Base-by-base conservation (phyloP, 2,888 invertebrate genomes). In the Globia sparganii region DNA sequence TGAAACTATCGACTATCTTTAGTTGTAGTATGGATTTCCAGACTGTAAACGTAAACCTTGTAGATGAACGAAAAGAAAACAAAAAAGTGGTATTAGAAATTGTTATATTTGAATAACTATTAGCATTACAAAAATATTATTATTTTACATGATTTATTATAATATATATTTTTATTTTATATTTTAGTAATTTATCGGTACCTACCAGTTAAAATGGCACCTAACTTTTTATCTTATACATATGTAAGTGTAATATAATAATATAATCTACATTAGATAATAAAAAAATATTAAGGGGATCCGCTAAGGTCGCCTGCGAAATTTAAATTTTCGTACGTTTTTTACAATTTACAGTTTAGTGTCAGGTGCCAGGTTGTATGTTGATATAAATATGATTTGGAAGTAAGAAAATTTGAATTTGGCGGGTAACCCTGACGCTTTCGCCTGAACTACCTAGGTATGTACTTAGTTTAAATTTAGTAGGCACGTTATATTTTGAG, bases 401-500 rank as follows among this genome's bases (percentile, higher is more conserved):
- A 67, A 15, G 28, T 43, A 46, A 58, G 25, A 34, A 34, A 6
- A 21, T 61, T 34, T 5, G 0, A 31, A 53, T 59, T n/a, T 68
- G 6, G 13, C 18, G 11, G 61, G 18, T 18, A 34, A n/a, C 2
- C n/a, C 34, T 62, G n/a, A 13, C 34, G n/a, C 13, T 68, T 58
- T 59, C 5, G 67, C 31, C 31, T 4, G 9, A 59, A 34, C 18
- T 37, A 61, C n/a, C n/a, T n/a, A 62, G 21, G 18, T 68, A 58
- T 68, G 15, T n/a, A 59, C 61, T 37, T 37, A 56, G 8, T 25
- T 61, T 28, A 43, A 78, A 61, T 28, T 59, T 77, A 65, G n/a
- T 40, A 85, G 62, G 69, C 74, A 74, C 34, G 43, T 76, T 65
- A 74, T 43, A 64, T 69, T 59, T 53, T 73, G 84, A 81, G 81